These are phyloP conservation scores for Ptychochromis oligacanthus DNA, from an alignment of 2,113 vertebrate species.

Conservation along the genomic window DNA sequence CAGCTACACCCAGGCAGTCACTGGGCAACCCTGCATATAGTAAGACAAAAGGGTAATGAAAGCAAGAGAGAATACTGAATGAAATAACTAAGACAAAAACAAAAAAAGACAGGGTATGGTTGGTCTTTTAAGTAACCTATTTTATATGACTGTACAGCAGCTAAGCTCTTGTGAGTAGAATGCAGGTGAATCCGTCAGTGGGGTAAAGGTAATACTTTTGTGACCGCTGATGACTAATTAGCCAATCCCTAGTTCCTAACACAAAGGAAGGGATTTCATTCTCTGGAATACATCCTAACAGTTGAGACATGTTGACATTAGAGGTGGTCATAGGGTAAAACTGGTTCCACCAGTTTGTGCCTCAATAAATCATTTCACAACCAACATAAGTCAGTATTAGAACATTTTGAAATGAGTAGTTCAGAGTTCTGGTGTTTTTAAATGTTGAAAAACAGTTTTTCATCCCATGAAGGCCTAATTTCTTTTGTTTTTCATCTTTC, in stretches of 20 bases:
- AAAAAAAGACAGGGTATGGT: not conserved
- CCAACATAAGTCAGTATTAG: not conserved
- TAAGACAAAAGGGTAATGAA: not conserved
- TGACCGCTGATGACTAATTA: conserved; percentile 44
- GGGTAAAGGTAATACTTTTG: not conserved
- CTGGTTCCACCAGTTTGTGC: conserved; percentile 46
- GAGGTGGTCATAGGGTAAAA: conserved; percentile 21
- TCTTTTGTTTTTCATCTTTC: not conserved
- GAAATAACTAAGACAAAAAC: not conserved
- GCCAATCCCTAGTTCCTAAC: conserved; percentile 1
- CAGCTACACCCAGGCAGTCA: not conserved
- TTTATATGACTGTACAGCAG: not conserved
- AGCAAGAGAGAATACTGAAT: not conserved
- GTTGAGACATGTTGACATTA: conserved; percentile 40
- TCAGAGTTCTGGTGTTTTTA: not conserved
- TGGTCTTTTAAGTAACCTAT: not conserved
- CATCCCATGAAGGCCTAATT: not conserved
- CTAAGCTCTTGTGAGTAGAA: not conserved
- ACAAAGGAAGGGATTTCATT: not conserved
- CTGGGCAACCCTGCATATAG: not conserved
- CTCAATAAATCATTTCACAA: conserved; percentile 10
- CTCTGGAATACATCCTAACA: not conserved
- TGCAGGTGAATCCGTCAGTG: not conserved
- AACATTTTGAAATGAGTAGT: not conserved
- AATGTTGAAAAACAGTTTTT: not conserved